Conservation (phyloP, 2,113 vertebrate genomes). For the Dissostichus mawsoni region DNA sequence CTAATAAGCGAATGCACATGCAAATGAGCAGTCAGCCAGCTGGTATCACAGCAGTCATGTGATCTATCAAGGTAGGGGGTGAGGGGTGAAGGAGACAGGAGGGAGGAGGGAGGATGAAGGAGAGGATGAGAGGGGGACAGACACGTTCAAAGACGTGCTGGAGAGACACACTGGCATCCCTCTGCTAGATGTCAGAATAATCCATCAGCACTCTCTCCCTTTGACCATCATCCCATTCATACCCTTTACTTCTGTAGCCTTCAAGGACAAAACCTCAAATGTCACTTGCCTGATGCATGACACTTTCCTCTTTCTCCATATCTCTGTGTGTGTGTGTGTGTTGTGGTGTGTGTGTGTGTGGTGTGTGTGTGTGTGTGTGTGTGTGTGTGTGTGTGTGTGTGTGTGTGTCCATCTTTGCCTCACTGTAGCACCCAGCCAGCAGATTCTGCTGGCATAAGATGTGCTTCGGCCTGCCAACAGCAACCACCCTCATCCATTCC, state of each 20-base stretch:
- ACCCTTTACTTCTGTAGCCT: slow-evolving; percentile 21
- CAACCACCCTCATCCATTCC: slow-evolving; percentile 59
- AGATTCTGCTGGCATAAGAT: slow-evolving; percentile 75
- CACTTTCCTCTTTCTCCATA: slow-evolving; percentile 17
- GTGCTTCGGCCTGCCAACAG: slow-evolving; percentile 63
- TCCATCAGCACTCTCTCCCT: slow-evolving; percentile 33
- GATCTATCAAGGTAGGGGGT: slow-evolving; percentile 83
- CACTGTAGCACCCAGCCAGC: slow-evolving; percentile 72
- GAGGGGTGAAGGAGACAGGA: slow-evolving; percentile 72
- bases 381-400: slow-evolving; percentile 29
- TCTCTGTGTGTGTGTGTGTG: neutral
- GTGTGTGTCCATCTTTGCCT: slow-evolving; percentile 39
- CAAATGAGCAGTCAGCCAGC: slow-evolving; percentile 84
- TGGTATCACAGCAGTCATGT: slow-evolving; percentile 83
- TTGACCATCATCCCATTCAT: slow-evolving; percentile 33
- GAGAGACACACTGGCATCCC: slow-evolving; percentile 40
- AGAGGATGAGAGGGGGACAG: slow-evolving; percentile 36
- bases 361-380: slow-evolving; percentile 39
- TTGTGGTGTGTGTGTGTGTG: slow-evolving; percentile 40
- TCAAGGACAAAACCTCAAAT: slow-evolving; percentile 60
- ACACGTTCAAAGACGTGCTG: slow-evolving; percentile 63
- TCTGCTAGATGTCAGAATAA: slow-evolving; percentile 40
- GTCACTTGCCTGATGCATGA: slow-evolving; percentile 50
- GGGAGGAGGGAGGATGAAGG: slow-evolving; percentile 27
- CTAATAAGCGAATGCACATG: slow-evolving; percentile 79